These are phyloP conservation scores for Apamea crenata DNA, from an alignment of 2,888 invertebrate genomes.

Conservation along the genomic window DNA sequence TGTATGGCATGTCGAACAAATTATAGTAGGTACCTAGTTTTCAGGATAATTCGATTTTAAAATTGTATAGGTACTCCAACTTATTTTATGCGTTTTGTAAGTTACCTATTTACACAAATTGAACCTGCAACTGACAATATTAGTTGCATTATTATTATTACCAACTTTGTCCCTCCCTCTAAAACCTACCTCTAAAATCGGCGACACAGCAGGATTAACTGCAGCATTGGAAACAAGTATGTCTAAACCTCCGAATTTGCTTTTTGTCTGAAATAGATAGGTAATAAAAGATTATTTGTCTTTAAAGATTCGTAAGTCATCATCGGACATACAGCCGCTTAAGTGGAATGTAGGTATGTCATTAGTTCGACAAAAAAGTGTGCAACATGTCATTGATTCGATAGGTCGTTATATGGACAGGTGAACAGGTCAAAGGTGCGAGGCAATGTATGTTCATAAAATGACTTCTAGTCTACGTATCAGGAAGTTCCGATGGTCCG, in stretches of 20 bases:
- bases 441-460: neutral
- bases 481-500: neutral
- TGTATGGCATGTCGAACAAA: too few species aligned
- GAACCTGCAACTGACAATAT: neutral
- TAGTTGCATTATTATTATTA: neutral
- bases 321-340: neutral
- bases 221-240: conserved; percentile 99
- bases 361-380: neutral
- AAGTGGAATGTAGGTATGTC: neutral
- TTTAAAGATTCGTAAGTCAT: neutral
- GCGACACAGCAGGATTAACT: conserved; percentile 95
- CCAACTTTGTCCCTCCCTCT: neutral
- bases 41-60: neutral
- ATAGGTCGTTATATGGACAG: neutral
- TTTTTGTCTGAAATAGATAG: conserved; percentile 92
- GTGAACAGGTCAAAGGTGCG: neutral
- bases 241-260: conserved; percentile 96
- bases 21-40: too few species aligned
- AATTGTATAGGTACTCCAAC: neutral
- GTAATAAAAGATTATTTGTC: conserved; percentile 11
- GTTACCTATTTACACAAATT: neutral
- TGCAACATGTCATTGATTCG: neutral
- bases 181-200: conserved; percentile 92
- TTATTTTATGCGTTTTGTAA: neutral
- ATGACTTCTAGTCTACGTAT: neutral